Evolutionary conservation across 2,797 vertebrate species (phyloP).

Genomic region (Masticophis lateralis): DNA sequence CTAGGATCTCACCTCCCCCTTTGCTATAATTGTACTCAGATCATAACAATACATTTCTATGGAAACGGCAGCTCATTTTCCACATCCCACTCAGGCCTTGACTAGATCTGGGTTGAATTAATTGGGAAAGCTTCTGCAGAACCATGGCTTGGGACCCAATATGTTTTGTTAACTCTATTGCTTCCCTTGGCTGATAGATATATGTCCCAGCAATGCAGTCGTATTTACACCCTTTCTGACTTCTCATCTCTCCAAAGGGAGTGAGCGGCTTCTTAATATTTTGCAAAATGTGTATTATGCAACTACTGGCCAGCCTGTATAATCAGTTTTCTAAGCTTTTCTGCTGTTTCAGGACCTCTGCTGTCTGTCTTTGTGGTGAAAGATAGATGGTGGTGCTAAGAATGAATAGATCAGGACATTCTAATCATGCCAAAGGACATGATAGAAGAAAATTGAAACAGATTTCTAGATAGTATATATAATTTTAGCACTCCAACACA

Average conservation of each 20-base stretch:
- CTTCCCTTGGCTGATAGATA: neutral
- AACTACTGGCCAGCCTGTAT: neutral
- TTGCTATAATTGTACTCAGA: conserved; percentile 1
- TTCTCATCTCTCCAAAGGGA: neutral
- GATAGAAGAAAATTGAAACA: neutral
- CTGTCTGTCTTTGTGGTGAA: neutral
- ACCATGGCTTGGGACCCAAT: too few species aligned
- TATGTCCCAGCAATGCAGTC: neutral
- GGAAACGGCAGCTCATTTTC: conserved; percentile 12
- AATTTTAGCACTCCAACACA: neutral
- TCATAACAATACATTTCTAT: conserved; percentile 18
- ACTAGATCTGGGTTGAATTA: neutral
- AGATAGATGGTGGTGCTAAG: neutral
- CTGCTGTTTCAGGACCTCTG: neutral
- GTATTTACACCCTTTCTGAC: neutral
- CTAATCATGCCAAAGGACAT: neutral
- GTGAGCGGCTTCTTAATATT: neutral
- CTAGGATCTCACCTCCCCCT: neutral
- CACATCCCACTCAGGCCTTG: conserved; percentile 4
- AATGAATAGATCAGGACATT: neutral
- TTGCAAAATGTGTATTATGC: neutral
- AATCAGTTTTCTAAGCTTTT: neutral
- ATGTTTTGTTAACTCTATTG: neutral
- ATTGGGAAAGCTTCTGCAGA: neutral
- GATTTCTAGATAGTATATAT: neutral